phyloP scores from a whole-genome alignment of 2,888 invertebrate genomes.

The Nomada fucata region DNA sequence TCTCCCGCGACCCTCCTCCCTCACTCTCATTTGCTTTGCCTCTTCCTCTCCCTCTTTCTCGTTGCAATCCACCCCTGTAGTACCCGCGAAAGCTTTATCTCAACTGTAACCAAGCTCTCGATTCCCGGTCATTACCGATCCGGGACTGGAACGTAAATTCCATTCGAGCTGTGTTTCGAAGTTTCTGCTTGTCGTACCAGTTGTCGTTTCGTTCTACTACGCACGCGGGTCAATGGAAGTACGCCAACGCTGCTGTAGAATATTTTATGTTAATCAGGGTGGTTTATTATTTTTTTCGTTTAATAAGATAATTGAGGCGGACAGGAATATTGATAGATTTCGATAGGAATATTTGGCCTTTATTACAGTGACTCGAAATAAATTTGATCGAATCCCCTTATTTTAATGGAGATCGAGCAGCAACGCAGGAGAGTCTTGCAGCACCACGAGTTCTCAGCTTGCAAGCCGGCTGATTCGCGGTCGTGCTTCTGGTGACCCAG shows the following conservation, averaged over 20 bases:
- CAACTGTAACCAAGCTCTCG: conserved; percentile 54
- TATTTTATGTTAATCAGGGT: too few species aligned
- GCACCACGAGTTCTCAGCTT: neutral
- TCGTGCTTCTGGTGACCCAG: conserved; percentile 54
- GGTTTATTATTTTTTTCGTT: too few species aligned
- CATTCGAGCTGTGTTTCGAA: conserved; percentile 38
- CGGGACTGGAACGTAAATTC: conserved; percentile 39
- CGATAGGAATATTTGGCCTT: too few species aligned
- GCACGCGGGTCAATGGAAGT: neutral
- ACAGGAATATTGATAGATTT: too few species aligned
- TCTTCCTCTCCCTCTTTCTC: conserved; percentile 5
- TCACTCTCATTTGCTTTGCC: neutral
- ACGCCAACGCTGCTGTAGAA: neutral
- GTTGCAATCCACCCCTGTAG: neutral
- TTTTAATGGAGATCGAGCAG: too few species aligned
- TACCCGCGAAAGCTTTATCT: conserved; percentile 52
- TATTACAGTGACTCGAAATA: too few species aligned
- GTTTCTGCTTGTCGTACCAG: conserved; percentile 48
- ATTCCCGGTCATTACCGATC: conserved; percentile 65
- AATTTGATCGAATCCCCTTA: too few species aligned
- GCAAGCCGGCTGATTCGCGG: conserved; percentile 24
- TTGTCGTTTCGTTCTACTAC: conserved; percentile 3
- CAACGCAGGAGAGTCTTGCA: neutral
- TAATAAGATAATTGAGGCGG: too few species aligned
- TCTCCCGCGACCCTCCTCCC: neutral